Evolutionary conservation across 2,113 vertebrate genomes (phyloP).

Genomic region (Theristicus caerulescens): DNA sequence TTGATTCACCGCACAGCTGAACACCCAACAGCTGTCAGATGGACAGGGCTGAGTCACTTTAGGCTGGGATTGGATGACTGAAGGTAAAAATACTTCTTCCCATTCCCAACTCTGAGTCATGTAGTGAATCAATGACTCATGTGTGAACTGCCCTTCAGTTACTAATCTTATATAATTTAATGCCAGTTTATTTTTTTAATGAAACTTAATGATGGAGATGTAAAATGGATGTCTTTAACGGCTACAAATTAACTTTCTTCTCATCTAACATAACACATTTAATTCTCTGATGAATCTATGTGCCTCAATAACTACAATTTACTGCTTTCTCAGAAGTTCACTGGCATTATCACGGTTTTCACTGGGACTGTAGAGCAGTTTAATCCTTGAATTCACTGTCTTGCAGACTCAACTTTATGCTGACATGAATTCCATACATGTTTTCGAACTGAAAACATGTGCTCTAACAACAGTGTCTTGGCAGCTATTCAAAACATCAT

Average conservation of each 20-base stretch:
- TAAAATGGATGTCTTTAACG: background rate
- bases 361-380: background rate
- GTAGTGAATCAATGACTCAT: background rate
- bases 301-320: background rate
- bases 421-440: conserved; percentile 41
- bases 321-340: conserved; percentile 14
- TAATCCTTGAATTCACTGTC: conserved; percentile 7
- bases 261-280: background rate
- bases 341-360: background rate
- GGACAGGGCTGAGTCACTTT: background rate
- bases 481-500: background rate
- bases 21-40: background rate
- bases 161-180: background rate
- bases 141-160: background rate
- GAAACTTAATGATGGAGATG: background rate
- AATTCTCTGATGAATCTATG: conserved; percentile 3
- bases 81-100: background rate
- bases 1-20: background rate
- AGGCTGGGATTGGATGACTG: background rate
- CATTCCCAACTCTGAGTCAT: background rate
- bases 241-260: background rate
- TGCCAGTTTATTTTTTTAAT: background rate
- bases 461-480: background rate
- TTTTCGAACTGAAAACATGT: conserved; percentile 38
- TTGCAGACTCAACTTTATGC: background rate